These are phyloP conservation scores for Drosophila lutescens DNA, from an alignment of 2,888 invertebrate species.

Conservation along the genomic window DNA sequence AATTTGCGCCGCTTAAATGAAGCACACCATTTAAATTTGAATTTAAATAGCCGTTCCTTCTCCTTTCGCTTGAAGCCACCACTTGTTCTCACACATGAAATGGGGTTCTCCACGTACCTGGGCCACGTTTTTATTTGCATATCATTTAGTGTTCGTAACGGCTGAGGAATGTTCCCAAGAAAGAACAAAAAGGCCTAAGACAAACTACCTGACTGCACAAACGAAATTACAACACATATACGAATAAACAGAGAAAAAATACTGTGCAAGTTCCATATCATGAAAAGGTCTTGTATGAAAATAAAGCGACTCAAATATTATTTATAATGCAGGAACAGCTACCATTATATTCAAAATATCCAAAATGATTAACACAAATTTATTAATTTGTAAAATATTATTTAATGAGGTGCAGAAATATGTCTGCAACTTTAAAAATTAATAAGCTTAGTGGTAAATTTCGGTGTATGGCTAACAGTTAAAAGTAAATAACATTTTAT, in stretches of 20 bases:
- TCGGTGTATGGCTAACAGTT: too few relatives aligned
- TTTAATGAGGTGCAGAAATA: too few relatives aligned
- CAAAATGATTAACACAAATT: too few relatives aligned
- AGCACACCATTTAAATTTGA: conserved; percentile 76
- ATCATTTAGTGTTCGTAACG: conserved; percentile 68
- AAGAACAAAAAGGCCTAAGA: conserved; percentile 51
- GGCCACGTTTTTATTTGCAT: conserved; percentile 73
- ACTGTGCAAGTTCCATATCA: not conserved
- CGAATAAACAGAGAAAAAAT: not conserved
- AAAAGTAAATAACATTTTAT: too few relatives aligned
- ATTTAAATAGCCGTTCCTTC: conserved; percentile 57
- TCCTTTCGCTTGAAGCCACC: not conserved
- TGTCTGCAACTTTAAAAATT: too few relatives aligned
- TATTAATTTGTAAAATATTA: too few relatives aligned
- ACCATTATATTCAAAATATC: too few relatives aligned
- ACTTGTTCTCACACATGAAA: conserved; percentile 19
- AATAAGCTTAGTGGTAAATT: too few relatives aligned
- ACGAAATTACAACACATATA: conserved; percentile 1
- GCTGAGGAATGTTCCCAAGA: conserved; percentile 55
- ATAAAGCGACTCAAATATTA: too few relatives aligned
- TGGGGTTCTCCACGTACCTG: conserved; percentile 42
- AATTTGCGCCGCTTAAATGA: conserved; percentile 62
- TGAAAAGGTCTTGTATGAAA: not conserved
- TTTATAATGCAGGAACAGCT: too few relatives aligned
- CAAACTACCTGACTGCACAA: conserved; percentile 58